These are phyloP conservation scores for Prunella fulvescens DNA, from an alignment of 2,113 vertebrate genomes.

Conservation along the genomic window DNA sequence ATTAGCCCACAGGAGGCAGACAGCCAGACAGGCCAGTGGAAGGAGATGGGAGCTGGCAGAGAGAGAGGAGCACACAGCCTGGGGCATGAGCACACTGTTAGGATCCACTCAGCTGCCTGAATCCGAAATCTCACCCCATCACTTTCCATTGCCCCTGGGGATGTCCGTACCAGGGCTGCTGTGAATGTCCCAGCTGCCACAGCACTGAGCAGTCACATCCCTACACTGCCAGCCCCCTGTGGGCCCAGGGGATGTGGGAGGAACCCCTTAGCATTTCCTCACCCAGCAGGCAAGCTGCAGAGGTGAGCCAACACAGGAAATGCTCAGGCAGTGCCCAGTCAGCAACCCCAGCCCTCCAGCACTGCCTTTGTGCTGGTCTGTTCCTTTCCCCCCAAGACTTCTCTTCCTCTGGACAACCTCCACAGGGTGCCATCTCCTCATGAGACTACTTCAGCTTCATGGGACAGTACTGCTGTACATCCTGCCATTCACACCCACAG, in stretches of 20 bases:
- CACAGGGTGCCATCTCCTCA: background rate
- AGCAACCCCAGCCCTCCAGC: background rate
- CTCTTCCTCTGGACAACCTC: background rate
- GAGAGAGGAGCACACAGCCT: background rate
- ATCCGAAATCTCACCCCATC: background rate
- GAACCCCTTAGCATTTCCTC: background rate
- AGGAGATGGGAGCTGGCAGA: background rate
- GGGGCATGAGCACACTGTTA: background rate
- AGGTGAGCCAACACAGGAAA: rapidly evolving
- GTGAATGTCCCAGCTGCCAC: rapidly evolving
- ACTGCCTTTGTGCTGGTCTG: background rate
- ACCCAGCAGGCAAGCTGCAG: background rate
- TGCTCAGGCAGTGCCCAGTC: background rate
- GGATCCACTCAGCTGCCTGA: background rate
- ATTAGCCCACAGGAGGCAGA: background rate
- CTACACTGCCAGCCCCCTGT: background rate
- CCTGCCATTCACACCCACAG: background rate
- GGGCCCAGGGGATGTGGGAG: rapidly evolving
- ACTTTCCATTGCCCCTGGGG: background rate
- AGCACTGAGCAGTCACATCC: background rate
- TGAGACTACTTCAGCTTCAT: background rate
- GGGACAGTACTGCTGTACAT: background rate
- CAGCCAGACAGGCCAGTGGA: background rate
- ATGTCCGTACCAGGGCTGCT: background rate
- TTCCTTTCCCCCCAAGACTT: background rate